Evolutionary conservation across 2,888 invertebrate species (phyloP).

Genomic region (Eurytoma adleriae): DNA sequence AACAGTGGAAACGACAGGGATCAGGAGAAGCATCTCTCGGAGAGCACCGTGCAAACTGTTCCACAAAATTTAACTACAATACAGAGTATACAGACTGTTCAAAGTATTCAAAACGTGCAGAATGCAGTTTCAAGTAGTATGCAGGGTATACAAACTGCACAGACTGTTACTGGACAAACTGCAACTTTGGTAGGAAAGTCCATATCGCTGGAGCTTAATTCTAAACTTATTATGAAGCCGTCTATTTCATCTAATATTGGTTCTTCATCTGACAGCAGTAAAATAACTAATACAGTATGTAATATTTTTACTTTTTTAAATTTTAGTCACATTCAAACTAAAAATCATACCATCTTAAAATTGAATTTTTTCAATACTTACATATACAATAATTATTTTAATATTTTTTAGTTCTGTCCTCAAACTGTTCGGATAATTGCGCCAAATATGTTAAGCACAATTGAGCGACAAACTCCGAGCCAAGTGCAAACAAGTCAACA

Average conservation of each 20-base stretch:
- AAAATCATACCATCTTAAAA: too few species aligned
- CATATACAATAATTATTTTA: constrained; percentile 12
- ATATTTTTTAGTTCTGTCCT: constrained; percentile 68
- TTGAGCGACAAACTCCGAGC: constrained; percentile 69
- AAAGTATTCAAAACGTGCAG: constrained; percentile 66
- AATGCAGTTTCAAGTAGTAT: constrained; percentile 70
- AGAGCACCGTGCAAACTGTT: constrained; percentile 67
- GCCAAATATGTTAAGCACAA: constrained; percentile 70
- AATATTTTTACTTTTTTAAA: neutral
- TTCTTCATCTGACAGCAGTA: constrained; percentile 68
- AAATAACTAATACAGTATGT: constrained; percentile 68
- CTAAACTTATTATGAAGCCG: constrained; percentile 71
- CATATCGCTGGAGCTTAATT: constrained; percentile 71
- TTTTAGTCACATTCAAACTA: neutral
- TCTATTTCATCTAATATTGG: constrained; percentile 67
- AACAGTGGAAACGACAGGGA: constrained; percentile 46
- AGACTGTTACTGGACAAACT: constrained; percentile 66
- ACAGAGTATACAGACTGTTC: constrained; percentile 66
- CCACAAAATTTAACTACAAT: constrained; percentile 71
- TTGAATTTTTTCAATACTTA: too few species aligned
- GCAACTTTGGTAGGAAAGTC: constrained; percentile 70
- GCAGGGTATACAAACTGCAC: constrained; percentile 69
- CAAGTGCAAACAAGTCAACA: constrained; percentile 65
- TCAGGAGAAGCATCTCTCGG: constrained; percentile 68
- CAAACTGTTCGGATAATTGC: constrained; percentile 73